These are phyloP conservation scores for Montipora foliosa DNA, from an alignment of 64 coral and sea anemone species.

Conservation along the genomic window DNA sequence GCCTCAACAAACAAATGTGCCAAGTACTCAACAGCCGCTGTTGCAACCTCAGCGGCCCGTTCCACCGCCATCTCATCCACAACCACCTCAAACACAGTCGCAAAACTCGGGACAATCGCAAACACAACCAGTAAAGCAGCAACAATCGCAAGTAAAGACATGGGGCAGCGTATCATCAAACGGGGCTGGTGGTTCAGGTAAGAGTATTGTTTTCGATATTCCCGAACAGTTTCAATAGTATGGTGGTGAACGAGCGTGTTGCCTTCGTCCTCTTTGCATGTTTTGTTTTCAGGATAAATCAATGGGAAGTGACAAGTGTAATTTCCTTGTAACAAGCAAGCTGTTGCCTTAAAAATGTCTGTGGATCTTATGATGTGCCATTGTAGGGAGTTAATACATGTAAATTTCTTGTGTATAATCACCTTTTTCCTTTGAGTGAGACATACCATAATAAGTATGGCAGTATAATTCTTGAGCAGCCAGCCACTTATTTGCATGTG, in stretches of 20 bases:
- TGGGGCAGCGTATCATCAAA: constrained; percentile 98
- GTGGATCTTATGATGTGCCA: too few relatives aligned
- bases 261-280: not conserved
- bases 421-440: too few relatives aligned
- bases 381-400: too few relatives aligned
- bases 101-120: constrained; percentile 89
- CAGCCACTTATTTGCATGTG: too few relatives aligned
- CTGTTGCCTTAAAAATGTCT: not conserved
- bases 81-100: constrained; percentile 85
- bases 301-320: not conserved
- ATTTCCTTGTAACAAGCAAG: too few relatives aligned
- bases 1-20: constrained; percentile 86
- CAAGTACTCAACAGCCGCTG: constrained; percentile 86
- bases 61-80: constrained; percentile 88
- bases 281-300: too few relatives aligned
- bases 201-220: not conserved
- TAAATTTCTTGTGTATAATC: too few relatives aligned
- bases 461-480: too few relatives aligned
- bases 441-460: too few relatives aligned
- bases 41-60: constrained; percentile 95
- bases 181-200: constrained; percentile 99
- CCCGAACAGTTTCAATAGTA: not conserved
- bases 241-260: not conserved
- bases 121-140: constrained; percentile 68
- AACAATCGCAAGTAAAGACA: constrained; percentile 91